phyloP scores from a whole-genome alignment of 2,113 vertebrate genomes.

The Rhadina sibilatrix region DNA sequence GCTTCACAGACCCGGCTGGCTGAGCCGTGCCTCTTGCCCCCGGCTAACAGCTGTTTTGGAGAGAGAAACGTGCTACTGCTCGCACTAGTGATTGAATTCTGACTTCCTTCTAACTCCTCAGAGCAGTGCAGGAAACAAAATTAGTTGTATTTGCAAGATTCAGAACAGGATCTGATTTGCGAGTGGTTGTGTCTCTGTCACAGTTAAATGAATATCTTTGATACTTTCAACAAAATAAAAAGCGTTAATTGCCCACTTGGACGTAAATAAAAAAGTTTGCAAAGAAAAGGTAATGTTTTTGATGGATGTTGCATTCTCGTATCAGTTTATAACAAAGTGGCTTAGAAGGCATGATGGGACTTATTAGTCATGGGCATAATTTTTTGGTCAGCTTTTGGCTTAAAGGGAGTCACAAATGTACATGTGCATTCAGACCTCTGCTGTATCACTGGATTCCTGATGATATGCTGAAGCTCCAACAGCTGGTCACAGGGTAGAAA shows the following conservation, averaged over 20 bases:
- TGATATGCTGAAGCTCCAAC: neutral
- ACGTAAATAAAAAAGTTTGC: neutral
- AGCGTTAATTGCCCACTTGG: neutral
- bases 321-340: neutral
- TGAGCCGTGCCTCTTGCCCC: neutral
- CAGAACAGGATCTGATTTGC: neutral
- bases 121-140: neutral
- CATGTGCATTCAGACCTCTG: neutral
- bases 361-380: conserved; percentile 18
- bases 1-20: neutral
- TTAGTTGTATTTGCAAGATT: neutral
- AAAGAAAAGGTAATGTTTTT: neutral
- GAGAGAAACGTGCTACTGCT: neutral
- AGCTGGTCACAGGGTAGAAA: conserved; percentile 8
- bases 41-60: neutral
- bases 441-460: conserved; percentile 43
- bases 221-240: neutral
- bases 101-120: neutral
- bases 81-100: neutral
- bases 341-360: neutral
- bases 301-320: neutral
- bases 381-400: neutral
- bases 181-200: neutral
- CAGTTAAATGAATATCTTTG: neutral
- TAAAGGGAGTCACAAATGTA: neutral